phyloP scores from a whole-genome alignment of 2,113 vertebrate species.

The Crotalus viridis region DNA sequence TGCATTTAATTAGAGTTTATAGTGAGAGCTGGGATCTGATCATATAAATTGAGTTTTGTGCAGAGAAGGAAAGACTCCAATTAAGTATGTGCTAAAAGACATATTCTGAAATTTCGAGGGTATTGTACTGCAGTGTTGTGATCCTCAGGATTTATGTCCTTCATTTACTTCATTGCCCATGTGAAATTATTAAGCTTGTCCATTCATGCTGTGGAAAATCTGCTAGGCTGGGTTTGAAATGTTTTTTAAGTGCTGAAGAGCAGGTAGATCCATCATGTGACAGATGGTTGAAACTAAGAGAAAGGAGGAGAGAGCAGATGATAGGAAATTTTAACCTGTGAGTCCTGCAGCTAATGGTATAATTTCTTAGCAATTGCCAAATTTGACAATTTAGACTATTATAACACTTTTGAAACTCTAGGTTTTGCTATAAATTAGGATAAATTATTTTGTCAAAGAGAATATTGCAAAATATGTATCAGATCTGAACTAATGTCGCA shows the following conservation, averaged over 20 bases:
- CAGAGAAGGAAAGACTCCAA: conserved; percentile 15
- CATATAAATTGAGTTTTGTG: neutral
- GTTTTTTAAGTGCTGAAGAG: neutral
- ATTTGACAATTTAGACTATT: neutral
- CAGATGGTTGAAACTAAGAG: neutral
- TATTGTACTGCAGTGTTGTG: neutral
- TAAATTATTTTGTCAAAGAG: neutral
- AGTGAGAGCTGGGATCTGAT: neutral
- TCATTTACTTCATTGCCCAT: conserved; percentile 10
- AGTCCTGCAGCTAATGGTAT: neutral
- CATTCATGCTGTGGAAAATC: conserved; percentile 4
- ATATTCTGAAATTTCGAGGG: neutral
- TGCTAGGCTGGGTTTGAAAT: conserved; percentile 26
- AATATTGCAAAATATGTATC: neutral
- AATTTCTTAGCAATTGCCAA: neutral
- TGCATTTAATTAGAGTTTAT: conserved; percentile 4
- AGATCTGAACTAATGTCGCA: neutral
- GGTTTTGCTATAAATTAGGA: neutral
- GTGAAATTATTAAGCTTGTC: neutral
- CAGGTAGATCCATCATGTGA: neutral
- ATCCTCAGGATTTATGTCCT: conserved; percentile 16
- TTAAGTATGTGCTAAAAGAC: neutral
- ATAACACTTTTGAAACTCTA: neutral
- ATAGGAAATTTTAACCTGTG: neutral
- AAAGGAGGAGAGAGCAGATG: neutral